These are phyloP conservation scores for Bibio marci DNA, from an alignment of 2,888 invertebrate species.

Conservation along the genomic window DNA sequence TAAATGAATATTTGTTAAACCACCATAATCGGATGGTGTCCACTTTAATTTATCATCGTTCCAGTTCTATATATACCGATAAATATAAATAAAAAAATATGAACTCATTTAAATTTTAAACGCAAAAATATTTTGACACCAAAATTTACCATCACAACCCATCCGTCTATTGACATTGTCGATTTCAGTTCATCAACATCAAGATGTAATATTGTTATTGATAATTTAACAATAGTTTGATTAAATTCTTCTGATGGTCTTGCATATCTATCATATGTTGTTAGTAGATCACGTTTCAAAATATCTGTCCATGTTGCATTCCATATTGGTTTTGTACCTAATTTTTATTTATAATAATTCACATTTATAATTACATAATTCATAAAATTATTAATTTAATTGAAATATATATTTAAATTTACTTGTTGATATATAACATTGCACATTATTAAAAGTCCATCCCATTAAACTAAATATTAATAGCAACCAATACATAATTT, in stretches of 20 bases:
- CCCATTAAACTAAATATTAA: no score
- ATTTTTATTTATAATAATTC: no score
- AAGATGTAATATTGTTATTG: conserved; percentile 42
- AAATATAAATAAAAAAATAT: neutral
- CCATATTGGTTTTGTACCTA: conserved; percentile 29
- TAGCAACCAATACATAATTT: no score
- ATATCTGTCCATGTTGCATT: conserved; percentile 37
- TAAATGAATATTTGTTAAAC: neutral
- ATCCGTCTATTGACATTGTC: conserved; percentile 38
- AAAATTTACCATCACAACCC: conserved; percentile 39
- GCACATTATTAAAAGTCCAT: no score
- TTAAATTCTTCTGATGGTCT: conserved; percentile 20
- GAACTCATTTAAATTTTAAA: no score
- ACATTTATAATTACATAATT: no score
- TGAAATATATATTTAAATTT: no score
- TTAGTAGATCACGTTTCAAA: conserved; percentile 36
- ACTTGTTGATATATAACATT: no score
- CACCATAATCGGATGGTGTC: conserved; percentile 1
- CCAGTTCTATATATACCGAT: conserved; percentile 3
- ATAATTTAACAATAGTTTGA: conserved; percentile 24
- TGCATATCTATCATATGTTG: conserved; percentile 28
- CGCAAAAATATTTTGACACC: no score
- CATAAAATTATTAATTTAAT: no score
- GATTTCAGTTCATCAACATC: conserved; percentile 46
- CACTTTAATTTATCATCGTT: conserved; percentile 2